phyloP scores from a whole-genome alignment of 1,140 invertebrate genomes.

The Drosophila lacteicornis region DNA sequence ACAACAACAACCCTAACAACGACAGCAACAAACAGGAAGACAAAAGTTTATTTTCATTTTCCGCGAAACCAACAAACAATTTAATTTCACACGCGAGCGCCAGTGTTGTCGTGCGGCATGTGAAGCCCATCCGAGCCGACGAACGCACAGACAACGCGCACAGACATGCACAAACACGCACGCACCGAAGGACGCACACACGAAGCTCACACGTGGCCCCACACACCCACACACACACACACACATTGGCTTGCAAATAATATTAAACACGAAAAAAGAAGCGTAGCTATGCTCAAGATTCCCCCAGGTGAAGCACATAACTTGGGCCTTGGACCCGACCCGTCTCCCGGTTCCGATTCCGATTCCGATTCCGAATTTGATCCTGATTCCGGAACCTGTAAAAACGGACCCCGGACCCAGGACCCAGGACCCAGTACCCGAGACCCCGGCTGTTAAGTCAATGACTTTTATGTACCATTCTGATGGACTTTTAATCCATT shows the following conservation, averaged over 20 bases:
- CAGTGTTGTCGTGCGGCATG: conserved; percentile 80
- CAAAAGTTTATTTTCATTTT: conserved; percentile 78
- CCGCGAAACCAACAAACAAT: conserved; percentile 78
- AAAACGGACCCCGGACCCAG: not conserved
- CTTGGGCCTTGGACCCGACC: conserved; percentile 12
- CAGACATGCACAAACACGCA: conserved; percentile 5
- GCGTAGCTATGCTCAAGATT: conserved; percentile 67
- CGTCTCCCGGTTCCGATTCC: not conserved
- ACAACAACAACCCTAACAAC: conserved; percentile 9
- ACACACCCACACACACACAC: not conserved
- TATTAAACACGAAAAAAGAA: conserved; percentile 15
- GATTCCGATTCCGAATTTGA: not conserved
- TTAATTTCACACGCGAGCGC: conserved; percentile 81
- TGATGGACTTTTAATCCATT: conserved; percentile 82
- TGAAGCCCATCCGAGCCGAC: conserved; percentile 69
- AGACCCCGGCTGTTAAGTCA: conserved; percentile 69
- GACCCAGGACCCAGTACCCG: not conserved
- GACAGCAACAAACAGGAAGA: conserved; percentile 18
- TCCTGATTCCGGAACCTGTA: conserved; percentile 9
- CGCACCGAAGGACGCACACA: conserved; percentile 1
- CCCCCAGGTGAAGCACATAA: conserved; percentile 56
- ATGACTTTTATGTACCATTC: conserved; percentile 83
- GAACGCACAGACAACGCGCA: conserved; percentile 15
- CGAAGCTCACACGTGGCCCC: conserved; percentile 2
- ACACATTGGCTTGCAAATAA: not conserved